phyloP scores from a whole-genome alignment of 2,113 vertebrate species.

The Tapirus terrestris region DNA sequence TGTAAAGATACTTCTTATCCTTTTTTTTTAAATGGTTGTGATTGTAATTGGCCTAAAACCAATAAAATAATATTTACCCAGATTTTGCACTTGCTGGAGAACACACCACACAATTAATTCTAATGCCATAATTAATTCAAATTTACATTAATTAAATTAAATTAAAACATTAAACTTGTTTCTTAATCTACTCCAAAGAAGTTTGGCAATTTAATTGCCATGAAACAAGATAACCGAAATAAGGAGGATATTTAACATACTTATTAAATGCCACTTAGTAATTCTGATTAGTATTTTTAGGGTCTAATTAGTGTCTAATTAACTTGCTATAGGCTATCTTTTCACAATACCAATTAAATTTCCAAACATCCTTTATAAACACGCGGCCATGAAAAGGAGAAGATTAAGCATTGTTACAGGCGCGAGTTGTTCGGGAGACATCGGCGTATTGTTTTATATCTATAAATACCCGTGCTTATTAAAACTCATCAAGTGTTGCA shows the following conservation, averaged over 20 bases:
- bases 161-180: slow-evolving; percentile 88
- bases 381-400: slow-evolving; percentile 51
- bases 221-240: slow-evolving; percentile 86
- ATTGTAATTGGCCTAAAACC: slow-evolving; percentile 18
- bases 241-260: slow-evolving; percentile 87
- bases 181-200: slow-evolving; percentile 87
- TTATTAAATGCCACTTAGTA: slow-evolving; percentile 91
- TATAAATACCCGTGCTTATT: slow-evolving; percentile 73
- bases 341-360: slow-evolving; percentile 84
- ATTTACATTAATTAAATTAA: slow-evolving; percentile 89
- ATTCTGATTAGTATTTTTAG: slow-evolving; percentile 91
- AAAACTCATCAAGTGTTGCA: slow-evolving; percentile 51
- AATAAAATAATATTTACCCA: slow-evolving; percentile 81
- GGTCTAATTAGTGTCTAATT: slow-evolving; percentile 90
- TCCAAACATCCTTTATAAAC: slow-evolving; percentile 83
- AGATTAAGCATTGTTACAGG: slow-evolving; percentile 73
- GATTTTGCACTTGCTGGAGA: slow-evolving; percentile 83
- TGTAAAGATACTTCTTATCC: not conserved
- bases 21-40: not conserved
- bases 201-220: slow-evolving; percentile 86
- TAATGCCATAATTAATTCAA: slow-evolving; percentile 87
- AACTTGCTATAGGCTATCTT: slow-evolving; percentile 88
- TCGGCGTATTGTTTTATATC: slow-evolving; percentile 49
- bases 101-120: slow-evolving; percentile 84
- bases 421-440: slow-evolving; percentile 75